Evolutionary conservation across 2,113 vertebrate genomes (phyloP).

Genomic region (Pandion haliaetus): DNA sequence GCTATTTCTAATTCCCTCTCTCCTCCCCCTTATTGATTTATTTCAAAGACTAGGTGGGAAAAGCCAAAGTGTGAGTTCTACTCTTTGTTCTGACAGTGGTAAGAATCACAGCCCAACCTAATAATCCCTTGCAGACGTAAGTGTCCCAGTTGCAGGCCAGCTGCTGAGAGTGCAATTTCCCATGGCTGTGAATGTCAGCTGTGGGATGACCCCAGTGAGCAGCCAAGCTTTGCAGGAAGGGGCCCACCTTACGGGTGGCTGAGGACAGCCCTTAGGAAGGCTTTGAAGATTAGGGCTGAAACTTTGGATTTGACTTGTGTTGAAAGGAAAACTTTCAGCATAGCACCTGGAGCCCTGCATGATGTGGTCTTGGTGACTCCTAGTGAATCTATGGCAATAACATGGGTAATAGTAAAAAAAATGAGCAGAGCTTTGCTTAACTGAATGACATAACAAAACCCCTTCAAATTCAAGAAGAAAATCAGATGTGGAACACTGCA

Average conservation of each 20-base stretch:
- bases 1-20: not conserved
- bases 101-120: not conserved
- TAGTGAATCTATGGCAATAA: not conserved
- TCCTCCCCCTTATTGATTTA: not conserved
- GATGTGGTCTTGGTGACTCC: not conserved
- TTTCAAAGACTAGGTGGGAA: not conserved
- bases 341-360: no score
- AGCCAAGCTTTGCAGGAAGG: not conserved
- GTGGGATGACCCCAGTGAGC: not conserved
- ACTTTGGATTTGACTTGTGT: not conserved
- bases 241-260: not conserved
- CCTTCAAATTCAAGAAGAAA: not conserved
- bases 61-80: not conserved
- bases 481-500: not conserved
- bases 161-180: rapidly evolving
- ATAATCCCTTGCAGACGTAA: not conserved
- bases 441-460: not conserved
- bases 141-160: not conserved
- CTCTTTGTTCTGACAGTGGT: not conserved
- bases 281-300: not conserved
- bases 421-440: not conserved
- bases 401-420: no score
- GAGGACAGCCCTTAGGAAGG: not conserved
- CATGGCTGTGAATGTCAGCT: not conserved
- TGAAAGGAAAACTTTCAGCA: not conserved